Conservation (phyloP, 2,797 vertebrate genomes). For the Fundulus diaphanus region DNA sequence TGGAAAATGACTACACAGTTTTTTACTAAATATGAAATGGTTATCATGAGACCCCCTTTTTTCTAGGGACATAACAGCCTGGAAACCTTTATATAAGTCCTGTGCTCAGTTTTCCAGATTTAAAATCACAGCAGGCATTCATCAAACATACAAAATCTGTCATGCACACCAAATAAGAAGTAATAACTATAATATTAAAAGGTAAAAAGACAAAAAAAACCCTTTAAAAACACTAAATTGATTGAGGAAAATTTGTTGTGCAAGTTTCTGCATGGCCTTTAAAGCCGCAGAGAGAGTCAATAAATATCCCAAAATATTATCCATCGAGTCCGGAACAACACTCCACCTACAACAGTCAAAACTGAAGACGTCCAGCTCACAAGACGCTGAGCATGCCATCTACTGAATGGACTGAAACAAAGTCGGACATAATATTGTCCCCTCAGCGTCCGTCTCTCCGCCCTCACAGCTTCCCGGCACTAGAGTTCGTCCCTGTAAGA, state of each 20-base stretch:
- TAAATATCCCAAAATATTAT: slow-evolving; percentile 1
- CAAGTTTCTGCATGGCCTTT: slow-evolving; percentile 38
- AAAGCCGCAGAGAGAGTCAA: slow-evolving; percentile 15
- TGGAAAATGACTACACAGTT: slow-evolving; percentile 6
- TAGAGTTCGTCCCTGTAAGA: slow-evolving; percentile 88
- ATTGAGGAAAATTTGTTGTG: slow-evolving; percentile 32
- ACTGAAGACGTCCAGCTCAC: slow-evolving; percentile 18
- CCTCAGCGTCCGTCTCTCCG: slow-evolving; percentile 33
- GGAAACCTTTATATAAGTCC: too few species aligned
- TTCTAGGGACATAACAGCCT: too few species aligned
- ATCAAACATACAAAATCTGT: slow-evolving; percentile 17
- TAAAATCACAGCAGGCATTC: slow-evolving; percentile 22
- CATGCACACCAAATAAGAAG: slow-evolving; percentile 6
- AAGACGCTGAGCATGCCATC: slow-evolving; percentile 14
- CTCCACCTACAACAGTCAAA: background rate
- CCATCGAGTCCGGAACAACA: background rate
- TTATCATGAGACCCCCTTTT: too few species aligned
- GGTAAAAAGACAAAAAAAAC: slow-evolving; percentile 6
- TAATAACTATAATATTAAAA: slow-evolving; percentile 12
- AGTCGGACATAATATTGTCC: background rate
- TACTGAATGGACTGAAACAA: slow-evolving; percentile 10
- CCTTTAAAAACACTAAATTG: slow-evolving; percentile 2
- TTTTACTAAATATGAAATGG: background rate
- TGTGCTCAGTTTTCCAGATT: slow-evolving; percentile 1
- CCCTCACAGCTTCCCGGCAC: slow-evolving; percentile 31